Evolutionary conservation across 2,113 vertebrate species (phyloP).

Genomic region (Blennius ocellaris): DNA sequence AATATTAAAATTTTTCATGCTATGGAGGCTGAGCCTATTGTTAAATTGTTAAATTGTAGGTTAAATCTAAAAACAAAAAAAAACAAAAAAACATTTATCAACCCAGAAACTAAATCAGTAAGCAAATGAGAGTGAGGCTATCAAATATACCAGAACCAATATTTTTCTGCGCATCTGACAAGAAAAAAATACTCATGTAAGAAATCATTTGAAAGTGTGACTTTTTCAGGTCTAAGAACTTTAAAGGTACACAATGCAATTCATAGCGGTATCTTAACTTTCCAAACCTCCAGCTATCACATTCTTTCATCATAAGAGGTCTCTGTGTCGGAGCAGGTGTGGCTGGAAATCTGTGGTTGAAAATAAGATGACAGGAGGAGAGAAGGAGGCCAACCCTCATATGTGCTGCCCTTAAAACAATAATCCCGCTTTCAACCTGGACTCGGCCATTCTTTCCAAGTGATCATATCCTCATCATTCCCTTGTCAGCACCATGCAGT

Average conservation of each 20-base stretch:
- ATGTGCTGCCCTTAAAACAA: slow-evolving; percentile 64
- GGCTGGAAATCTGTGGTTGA: slow-evolving; percentile 68
- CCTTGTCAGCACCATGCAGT: slow-evolving; percentile 61
- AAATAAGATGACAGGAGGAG: slow-evolving; percentile 34
- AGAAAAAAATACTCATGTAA: not conserved
- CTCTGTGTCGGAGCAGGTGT: slow-evolving; percentile 69
- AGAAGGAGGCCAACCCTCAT: slow-evolving; percentile 37
- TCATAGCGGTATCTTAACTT: slow-evolving; percentile 36
- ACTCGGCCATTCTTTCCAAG: slow-evolving; percentile 49
- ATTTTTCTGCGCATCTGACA: slow-evolving; percentile 5
- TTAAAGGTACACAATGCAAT: slow-evolving; percentile 10
- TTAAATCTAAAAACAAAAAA: not conserved
- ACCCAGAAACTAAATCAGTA: slow-evolving; percentile 5
- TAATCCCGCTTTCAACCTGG: slow-evolving; percentile 46
- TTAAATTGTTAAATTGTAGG: not conserved
- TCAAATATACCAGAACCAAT: not conserved
- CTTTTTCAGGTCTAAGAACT: slow-evolving; percentile 24
- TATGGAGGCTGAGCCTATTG: not conserved
- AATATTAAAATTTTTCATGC: no score
- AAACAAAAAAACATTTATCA: no score
- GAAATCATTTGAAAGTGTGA: slow-evolving; percentile 17
- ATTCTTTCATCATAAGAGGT: slow-evolving; percentile 66
- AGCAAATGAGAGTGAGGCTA: no score
- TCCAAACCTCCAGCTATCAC: slow-evolving; percentile 49
- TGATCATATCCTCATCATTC: slow-evolving; percentile 57